A percentile compares a stretch with the other conserved stretches of the same genome.
phyloP scores from a whole-genome alignment of 2,113 vertebrate species.

The Syngnathus scovelli region DNA sequence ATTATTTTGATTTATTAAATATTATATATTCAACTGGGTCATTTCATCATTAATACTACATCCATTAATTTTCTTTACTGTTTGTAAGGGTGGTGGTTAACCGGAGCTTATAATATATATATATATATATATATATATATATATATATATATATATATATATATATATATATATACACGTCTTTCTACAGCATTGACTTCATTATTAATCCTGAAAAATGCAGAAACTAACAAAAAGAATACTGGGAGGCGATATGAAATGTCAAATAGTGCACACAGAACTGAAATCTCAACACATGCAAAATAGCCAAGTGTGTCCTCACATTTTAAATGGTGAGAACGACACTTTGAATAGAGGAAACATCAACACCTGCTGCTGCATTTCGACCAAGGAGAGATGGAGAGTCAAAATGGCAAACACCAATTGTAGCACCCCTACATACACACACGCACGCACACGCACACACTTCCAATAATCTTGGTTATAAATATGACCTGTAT shows the following conservation, averaged over 20 bases:
- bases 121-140: too few species aligned
- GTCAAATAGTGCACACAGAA: conserved; percentile 41
- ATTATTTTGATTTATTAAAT: too few species aligned
- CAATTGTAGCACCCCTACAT: conserved; percentile 36
- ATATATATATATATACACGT: too few species aligned
- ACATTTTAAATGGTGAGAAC: conserved; percentile 74
- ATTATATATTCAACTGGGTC: too few species aligned
- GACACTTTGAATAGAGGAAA: conserved; percentile 55
- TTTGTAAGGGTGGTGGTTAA: too few species aligned
- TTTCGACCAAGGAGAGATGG: conserved; percentile 34
- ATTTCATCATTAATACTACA: conserved; percentile 18
- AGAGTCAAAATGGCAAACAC: conserved; percentile 51
- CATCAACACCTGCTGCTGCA: conserved; percentile 64
- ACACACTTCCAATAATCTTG: not conserved
- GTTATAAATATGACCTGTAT: not conserved
- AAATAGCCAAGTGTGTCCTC: conserved; percentile 57
- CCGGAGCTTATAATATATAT: too few species aligned
- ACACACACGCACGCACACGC: not conserved
- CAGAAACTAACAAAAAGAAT: conserved; percentile 4
- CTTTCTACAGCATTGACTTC: not conserved
- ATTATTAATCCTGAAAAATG: not conserved
- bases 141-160: too few species aligned
- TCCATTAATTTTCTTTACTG: not conserved
- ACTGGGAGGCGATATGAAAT: conserved; percentile 60
- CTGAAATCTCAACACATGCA: conserved; percentile 58